These are phyloP conservation scores for Ceratothoa steindachneri DNA, from an alignment of 2,888 invertebrate genomes.

Conservation along the genomic window DNA sequence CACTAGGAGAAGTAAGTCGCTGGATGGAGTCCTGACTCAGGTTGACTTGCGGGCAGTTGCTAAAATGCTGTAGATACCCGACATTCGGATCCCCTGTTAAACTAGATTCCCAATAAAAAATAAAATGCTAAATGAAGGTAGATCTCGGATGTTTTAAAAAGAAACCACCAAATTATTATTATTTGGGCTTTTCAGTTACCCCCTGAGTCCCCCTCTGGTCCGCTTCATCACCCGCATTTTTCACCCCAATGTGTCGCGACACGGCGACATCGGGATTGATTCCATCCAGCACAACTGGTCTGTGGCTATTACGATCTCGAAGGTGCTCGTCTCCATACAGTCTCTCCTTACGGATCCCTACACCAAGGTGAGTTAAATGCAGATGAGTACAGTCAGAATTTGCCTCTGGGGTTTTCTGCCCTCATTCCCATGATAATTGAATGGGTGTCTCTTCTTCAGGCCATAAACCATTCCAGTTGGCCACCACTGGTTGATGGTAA, in stretches of 20 bases:
- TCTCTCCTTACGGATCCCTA: constrained; percentile 85
- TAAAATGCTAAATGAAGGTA: no score
- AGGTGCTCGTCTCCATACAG: constrained; percentile 77
- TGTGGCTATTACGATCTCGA: constrained; percentile 83
- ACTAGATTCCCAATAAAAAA: no score
- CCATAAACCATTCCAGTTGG: neutral
- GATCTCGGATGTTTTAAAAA: no score
- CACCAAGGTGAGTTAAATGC: constrained; percentile 58
- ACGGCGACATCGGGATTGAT: constrained; percentile 92
- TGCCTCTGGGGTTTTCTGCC: no score
- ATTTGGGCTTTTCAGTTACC: no score
- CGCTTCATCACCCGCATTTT: constrained; percentile 87
- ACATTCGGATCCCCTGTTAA: no score
- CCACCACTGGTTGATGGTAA: no score
- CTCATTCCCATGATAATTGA: neutral
- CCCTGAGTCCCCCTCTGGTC: constrained; percentile 85
- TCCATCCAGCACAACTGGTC: constrained; percentile 95
- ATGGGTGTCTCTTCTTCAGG: neutral
- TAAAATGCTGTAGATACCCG: no score
- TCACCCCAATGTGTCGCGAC: constrained; percentile 90
- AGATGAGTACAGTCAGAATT: neutral
- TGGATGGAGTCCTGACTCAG: no score
- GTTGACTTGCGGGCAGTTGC: no score
- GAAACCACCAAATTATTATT: no score
- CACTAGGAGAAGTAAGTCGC: no score